Conservation (phyloP, 2,113 vertebrate genomes). For the Hemicordylus capensis region DNA sequence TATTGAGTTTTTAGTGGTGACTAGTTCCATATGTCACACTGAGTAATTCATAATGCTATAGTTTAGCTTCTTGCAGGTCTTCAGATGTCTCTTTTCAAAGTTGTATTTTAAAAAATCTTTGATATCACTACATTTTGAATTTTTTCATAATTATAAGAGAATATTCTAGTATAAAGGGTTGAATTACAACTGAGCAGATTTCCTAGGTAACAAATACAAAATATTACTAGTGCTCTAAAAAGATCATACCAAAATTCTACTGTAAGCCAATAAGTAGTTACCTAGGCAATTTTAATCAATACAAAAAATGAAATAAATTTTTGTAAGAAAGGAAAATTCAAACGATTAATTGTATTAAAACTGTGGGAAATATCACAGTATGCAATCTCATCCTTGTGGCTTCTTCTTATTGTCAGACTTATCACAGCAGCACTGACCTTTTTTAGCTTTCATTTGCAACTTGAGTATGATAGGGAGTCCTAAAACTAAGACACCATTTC, state of each 20-base stretch:
- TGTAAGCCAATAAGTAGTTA: not conserved
- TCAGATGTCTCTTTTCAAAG: not conserved
- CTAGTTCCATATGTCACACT: slow-evolving; percentile 1
- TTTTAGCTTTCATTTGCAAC: not conserved
- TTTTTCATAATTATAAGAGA: not conserved
- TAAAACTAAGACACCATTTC: not conserved
- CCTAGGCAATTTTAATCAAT: not conserved
- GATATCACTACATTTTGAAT: not conserved
- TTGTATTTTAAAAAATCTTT: not conserved
- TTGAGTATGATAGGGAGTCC: not conserved
- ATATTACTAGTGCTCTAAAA: not conserved
- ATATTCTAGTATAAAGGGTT: not conserved
- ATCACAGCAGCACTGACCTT: not conserved
- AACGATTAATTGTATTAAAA: not conserved
- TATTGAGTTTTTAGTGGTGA: not conserved
- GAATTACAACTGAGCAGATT: not conserved
- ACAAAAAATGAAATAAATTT: not conserved
- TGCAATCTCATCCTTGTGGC: not conserved
- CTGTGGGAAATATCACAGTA: not conserved
- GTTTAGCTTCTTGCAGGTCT: not conserved
- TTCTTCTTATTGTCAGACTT: not conserved
- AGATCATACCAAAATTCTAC: not conserved
- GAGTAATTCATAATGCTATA: not conserved
- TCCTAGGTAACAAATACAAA: not conserved
- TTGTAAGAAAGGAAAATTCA: not conserved